phyloP scores from a whole-genome alignment of 2,113 vertebrate species.

The Telmatochromis brachygnathus region DNA sequence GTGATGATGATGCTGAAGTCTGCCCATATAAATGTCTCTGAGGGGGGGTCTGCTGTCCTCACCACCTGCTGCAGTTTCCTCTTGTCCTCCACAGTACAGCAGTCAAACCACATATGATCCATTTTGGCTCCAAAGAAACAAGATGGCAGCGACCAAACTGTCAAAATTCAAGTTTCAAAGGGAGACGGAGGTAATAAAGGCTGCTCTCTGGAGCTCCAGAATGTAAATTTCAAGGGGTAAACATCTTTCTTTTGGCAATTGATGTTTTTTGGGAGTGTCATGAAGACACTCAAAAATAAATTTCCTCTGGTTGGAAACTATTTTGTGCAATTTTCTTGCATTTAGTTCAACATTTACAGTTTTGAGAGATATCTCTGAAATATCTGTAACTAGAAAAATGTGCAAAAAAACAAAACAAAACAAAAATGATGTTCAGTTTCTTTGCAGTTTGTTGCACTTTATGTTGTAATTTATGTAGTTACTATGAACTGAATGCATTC shows the following conservation, averaged over 20 bases:
- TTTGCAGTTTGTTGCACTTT: neutral
- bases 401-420: neutral
- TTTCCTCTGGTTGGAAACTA: neutral
- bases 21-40: neutral
- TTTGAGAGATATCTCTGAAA: neutral
- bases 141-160: neutral
- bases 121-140: neutral
- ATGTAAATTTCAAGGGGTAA: neutral
- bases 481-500: too few species aligned
- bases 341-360: neutral
- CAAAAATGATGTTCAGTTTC: neutral
- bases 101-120: neutral
- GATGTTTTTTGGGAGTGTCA: accelerated
- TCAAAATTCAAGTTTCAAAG: accelerated
- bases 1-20: neutral
- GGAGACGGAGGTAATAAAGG: accelerated
- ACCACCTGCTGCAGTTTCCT: accelerated
- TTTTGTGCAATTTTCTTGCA: neutral
- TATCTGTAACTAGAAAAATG: accelerated
- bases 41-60: accelerated
- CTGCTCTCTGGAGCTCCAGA: neutral
- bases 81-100: neutral
- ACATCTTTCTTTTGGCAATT: neutral
- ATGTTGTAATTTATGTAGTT: neutral
- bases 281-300: neutral